Percentiles rank a stretch among this genome's conserved stretches.
phyloP scores from a whole-genome alignment of 2,888 invertebrate species.

The Halictus ligatus region DNA sequence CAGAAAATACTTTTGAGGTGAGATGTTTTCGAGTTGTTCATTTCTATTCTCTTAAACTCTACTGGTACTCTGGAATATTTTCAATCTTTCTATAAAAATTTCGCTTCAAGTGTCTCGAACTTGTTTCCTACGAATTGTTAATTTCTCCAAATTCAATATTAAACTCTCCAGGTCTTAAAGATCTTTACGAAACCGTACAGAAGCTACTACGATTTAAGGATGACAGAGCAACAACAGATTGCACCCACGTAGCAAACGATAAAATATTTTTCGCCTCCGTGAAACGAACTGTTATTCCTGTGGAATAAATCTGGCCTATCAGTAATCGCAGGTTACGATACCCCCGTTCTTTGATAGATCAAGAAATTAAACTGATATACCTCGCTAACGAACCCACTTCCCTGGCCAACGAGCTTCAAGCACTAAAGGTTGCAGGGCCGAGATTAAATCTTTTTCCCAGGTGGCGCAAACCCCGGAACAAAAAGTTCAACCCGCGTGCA shows the following conservation, averaged over 20 bases:
- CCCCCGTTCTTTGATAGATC: slow-evolving; percentile 12
- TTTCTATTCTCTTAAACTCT: neutral
- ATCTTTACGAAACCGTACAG: neutral
- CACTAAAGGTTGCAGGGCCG: slow-evolving; percentile 26
- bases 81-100: neutral
- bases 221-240: neutral
- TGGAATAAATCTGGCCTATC: neutral
- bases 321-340: neutral
- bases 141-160: too few species aligned
- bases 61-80: neutral
- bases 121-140: too few species aligned
- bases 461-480: slow-evolving; percentile 34
- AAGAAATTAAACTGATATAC: slow-evolving; percentile 27
- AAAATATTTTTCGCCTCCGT: neutral
- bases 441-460: slow-evolving; percentile 57
- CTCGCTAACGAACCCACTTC: slow-evolving; percentile 40
- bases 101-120: too few species aligned
- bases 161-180: too few species aligned
- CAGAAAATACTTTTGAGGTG: neutral
- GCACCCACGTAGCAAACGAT: neutral
- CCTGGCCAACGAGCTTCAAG: slow-evolving; percentile 34
- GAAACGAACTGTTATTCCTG: neutral
- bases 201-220: neutral
- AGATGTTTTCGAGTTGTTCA: neutral
- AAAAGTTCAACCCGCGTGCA: slow-evolving; percentile 30